Base-by-base conservation (phyloP, 2,797 vertebrate genomes). In the Stomatorhinus walkeri region DNA sequence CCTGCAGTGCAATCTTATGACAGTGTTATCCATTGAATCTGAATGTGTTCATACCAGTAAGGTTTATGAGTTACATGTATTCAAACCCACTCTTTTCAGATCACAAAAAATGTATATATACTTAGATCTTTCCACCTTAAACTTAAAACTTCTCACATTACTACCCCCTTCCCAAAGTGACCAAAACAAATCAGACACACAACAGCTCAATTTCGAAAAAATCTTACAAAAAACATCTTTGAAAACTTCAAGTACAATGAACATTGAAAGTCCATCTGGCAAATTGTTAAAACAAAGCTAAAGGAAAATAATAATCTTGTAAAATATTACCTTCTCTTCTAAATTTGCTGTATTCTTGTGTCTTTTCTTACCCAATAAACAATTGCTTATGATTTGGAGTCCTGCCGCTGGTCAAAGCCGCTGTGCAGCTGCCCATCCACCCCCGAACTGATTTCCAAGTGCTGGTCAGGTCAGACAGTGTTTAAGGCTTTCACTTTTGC, bases 181-280 rank as follows among this genome's bases (percentile, higher is more conserved):
- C 89, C 89, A 91, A 88, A 92, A 87, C 90, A 88, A 90, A 90
- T 93, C 96, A 96, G 94, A 96, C 95, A 93, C 93, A 96, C 93
- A 94, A 93, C 95, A 96, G 95, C 94, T 96, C 94, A 96, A 95
- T 93, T 95, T 94, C 94, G 92, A 28, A 89, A 95, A 94, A 95
- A 94, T 94, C 95, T 95, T 96, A 95, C 94, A 96, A 96, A 96
- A 95, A 93, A 95, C 95, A 95, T 95, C 94, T 96, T 95, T 94
- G 95, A 97, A 97, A 97, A 95, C 93, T 98, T 99, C 98, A 99
- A 99, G 98, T 98, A 98, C 97, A 98, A 97, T 97, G 90, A 95
- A 98, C 96, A 97, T 96, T 96, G 93, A 96, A 96, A 96, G 96
- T 97, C 96, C 95, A 94, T 95, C 96, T 96, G 96, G 97, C 96